Evolutionary conservation across 2,113 vertebrate species (phyloP).

Genomic region (Thunnus thynnus): DNA sequence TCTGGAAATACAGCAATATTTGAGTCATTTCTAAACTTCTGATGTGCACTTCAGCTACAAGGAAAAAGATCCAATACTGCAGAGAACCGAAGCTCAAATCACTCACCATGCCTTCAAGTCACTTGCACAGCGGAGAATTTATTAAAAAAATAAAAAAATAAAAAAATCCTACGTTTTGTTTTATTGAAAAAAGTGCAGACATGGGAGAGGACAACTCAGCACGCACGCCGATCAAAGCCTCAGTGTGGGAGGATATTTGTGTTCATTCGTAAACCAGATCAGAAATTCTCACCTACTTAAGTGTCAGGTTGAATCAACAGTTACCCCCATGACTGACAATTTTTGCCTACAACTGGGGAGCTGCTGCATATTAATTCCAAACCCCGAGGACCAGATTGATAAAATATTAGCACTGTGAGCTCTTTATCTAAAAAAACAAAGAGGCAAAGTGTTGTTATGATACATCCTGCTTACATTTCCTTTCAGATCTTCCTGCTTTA

Average conservation of each 20-base stretch:
- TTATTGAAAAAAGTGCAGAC: conserved; percentile 6
- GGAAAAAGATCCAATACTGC: background rate
- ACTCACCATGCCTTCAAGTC: conserved; percentile 5
- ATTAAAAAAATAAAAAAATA: background rate
- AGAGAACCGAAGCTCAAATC: conserved; percentile 24
- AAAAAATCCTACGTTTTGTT: background rate
- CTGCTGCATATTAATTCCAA: conserved; percentile 23
- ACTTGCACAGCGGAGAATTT: background rate
- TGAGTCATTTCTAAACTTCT: background rate
- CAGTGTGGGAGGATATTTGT: conserved; percentile 2
- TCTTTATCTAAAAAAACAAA: conserved; percentile 54
- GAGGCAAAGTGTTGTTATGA: conserved; percentile 13
- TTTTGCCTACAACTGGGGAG: background rate
- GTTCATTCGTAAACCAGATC: conserved; percentile 1
- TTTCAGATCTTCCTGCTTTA: conserved; percentile 19
- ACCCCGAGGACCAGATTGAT: conserved; percentile 31
- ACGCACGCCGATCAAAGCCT: conserved; percentile 28
- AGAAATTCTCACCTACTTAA: conserved; percentile 13
- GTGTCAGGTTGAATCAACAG: conserved; percentile 16
- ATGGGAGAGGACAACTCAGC: conserved; percentile 18
- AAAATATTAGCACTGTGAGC: conserved; percentile 19
- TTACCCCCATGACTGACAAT: background rate
- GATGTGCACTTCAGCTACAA: background rate
- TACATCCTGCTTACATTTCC: conserved; percentile 17
- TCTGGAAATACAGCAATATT: conserved; percentile 5